Conservation (phyloP, 2,888 invertebrate species). For the Aleiodes testaceus region DNA sequence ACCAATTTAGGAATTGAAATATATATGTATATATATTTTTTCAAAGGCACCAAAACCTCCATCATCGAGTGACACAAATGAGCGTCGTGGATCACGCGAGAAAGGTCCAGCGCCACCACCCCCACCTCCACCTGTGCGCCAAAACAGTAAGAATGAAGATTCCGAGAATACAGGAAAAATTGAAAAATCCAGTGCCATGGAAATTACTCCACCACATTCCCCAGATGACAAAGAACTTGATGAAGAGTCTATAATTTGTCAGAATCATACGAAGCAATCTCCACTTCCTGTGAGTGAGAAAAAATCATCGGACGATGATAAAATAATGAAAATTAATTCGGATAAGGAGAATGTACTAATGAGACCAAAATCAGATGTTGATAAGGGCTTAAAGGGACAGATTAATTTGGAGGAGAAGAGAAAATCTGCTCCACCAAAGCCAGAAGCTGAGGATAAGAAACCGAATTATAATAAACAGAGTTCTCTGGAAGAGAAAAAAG, state of each 20-base stretch:
- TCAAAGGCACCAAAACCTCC: conserved; percentile 79
- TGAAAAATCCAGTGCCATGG: conserved; percentile 56
- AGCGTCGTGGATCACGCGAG: conserved; percentile 77
- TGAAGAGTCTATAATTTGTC: conserved; percentile 41
- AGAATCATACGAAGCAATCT: conserved; percentile 50
- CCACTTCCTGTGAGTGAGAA: conserved; percentile 54
- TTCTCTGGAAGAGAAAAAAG: conserved; percentile 64
- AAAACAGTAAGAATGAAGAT: conserved; percentile 61
- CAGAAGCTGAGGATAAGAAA: conserved; percentile 63
- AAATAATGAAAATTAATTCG: conserved; percentile 40
- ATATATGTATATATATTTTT: no score
- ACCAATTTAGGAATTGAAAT: not conserved
- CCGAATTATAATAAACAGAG: conserved; percentile 60
- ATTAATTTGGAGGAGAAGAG: conserved; percentile 65
- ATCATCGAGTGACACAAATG: conserved; percentile 70
- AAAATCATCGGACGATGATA: conserved; percentile 50
- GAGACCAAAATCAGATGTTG: conserved; percentile 61
- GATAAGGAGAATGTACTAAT: conserved; percentile 54
- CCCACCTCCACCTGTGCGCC: conserved; percentile 69
- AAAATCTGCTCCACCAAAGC: conserved; percentile 67
- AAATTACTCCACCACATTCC: conserved; percentile 48
- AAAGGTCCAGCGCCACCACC: conserved; percentile 89
- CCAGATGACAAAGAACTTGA: conserved; percentile 51
- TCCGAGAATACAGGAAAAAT: conserved; percentile 53
- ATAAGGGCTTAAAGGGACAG: conserved; percentile 52